Evolutionary conservation across 2,797 vertebrate species (phyloP).

Genomic region (Caiman crocodilus): DNA sequence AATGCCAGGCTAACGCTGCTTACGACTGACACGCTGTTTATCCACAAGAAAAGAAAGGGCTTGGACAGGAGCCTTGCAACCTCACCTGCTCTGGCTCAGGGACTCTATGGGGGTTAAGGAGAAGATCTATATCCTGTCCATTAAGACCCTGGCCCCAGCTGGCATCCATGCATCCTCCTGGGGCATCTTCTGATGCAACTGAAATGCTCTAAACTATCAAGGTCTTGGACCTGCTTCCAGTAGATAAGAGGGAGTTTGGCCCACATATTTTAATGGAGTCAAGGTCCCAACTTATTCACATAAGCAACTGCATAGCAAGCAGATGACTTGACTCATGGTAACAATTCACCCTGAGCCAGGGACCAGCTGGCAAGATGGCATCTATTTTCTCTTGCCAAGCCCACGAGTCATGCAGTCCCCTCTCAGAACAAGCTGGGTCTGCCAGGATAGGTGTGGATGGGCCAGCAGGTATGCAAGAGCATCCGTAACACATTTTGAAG

Average conservation of each 20-base stretch:
- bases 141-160: background rate
- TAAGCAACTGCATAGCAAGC: fast-evolving
- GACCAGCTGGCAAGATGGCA: background rate
- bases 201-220: background rate
- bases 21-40: background rate
- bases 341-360: background rate
- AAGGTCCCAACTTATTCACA: background rate
- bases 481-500: background rate
- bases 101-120: background rate
- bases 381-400: background rate
- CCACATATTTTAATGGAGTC: background rate
- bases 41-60: background rate
- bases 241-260: background rate
- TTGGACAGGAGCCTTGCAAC: background rate
- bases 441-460: background rate
- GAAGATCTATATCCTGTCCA: background rate
- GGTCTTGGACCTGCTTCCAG: background rate
- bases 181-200: background rate
- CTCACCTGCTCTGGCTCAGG: background rate
- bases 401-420: background rate
- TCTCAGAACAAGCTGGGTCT: background rate
- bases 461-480: background rate
- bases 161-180: background rate
- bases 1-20: background rate
- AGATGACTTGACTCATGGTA: fast-evolving